phyloP scores from a whole-genome alignment of 2,113 vertebrate species.

The Lipophrys pholis region DNA sequence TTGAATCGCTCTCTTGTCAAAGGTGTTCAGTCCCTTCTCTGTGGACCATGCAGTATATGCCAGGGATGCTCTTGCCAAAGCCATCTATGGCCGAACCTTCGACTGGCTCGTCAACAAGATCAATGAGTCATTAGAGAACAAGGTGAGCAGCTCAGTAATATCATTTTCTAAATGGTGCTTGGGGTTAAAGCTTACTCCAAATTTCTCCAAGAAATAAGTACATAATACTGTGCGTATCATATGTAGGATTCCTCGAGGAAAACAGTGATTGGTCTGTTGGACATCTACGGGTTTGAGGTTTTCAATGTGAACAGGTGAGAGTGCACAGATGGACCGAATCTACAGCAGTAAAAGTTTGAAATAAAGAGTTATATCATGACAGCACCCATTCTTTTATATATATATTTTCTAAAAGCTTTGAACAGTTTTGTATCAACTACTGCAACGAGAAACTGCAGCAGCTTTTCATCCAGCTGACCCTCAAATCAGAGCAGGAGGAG shows the following conservation, averaged over 20 bases:
- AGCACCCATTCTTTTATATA: no score
- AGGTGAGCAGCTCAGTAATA: slow-evolving; percentile 76
- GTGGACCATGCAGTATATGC: slow-evolving; percentile 90
- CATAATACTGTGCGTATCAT: slow-evolving; percentile 4
- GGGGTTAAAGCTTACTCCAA: no score
- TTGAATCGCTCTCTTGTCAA: neutral
- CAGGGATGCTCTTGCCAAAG: slow-evolving; percentile 93
- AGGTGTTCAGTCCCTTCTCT: slow-evolving; percentile 92
- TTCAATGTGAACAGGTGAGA: slow-evolving; percentile 93
- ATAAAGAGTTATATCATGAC: neutral
- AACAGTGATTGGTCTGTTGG: slow-evolving; percentile 93
- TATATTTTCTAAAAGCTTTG: no score
- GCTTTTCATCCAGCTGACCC: slow-evolving; percentile 93
- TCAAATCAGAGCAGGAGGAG: slow-evolving; percentile 96
- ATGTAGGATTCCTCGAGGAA: slow-evolving; percentile 89
- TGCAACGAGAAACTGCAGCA: slow-evolving; percentile 99
- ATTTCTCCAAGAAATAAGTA: no score
- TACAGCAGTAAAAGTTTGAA: neutral
- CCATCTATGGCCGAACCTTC: slow-evolving; percentile 92
- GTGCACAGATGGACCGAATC: neutral
- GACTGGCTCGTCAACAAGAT: slow-evolving; percentile 96
- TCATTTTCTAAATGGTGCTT: neutral
- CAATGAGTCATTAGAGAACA: slow-evolving; percentile 91
- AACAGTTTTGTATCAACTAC: slow-evolving; percentile 99
- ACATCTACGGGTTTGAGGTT: slow-evolving; percentile 98